A percentile compares a stretch with the other conserved stretches of the same genome.
Conservation (phyloP, 2,888 invertebrate species). For the Drosophila borealis region DNA sequence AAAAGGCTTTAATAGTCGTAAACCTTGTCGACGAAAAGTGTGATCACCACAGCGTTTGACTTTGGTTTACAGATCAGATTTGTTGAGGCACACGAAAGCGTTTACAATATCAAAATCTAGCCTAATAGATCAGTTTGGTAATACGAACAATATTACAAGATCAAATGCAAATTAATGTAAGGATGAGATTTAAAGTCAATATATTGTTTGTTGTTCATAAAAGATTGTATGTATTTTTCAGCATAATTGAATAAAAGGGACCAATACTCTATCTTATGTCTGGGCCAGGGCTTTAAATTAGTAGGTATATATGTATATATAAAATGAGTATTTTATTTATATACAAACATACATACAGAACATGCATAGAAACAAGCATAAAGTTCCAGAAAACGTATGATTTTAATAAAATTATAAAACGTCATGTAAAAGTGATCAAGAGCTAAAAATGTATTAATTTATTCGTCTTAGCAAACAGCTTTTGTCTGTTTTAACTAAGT, state of each 20-base stretch:
- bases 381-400: no score
- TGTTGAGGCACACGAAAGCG: constrained; percentile 32
- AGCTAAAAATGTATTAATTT: no score
- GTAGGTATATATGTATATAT: not conserved
- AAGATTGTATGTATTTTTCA: no score
- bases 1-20: constrained; percentile 60
- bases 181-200: no score
- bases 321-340: not conserved
- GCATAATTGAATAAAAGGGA: no score
- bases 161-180: not conserved
- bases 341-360: no score
- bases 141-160: not conserved
- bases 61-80: constrained; percentile 45
- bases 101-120: constrained; percentile 15
- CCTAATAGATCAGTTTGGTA: constrained; percentile 17
- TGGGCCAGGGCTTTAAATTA: no score
- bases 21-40: constrained; percentile 64
- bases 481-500: not conserved
- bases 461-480: not conserved
- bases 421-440: no score
- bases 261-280: no score
- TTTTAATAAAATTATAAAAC: not conserved
- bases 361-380: no score
- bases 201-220: no score
- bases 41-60: constrained; percentile 48